Base-by-base conservation (phyloP, 2,888 invertebrate genomes). In the Drosophila pseudotalamancana region DNA sequence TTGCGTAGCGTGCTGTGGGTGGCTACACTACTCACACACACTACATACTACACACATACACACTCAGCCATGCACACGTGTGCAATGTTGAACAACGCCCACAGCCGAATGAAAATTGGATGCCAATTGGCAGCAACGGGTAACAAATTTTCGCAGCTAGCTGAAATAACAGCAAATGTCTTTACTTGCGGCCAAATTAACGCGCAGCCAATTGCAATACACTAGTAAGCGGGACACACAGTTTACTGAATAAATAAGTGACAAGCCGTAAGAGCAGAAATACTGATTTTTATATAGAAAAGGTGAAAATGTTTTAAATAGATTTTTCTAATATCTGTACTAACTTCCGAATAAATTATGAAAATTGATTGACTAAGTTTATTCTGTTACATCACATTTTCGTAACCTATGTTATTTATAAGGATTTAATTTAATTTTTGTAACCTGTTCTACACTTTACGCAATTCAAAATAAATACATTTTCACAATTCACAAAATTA, bases 81-180 rank as follows among this genome's bases (percentile, higher is more conserved):
- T 55, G 46, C 71, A 45, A 14, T 49, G 45, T 53, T 50, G 51
- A 37, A 45, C 49, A 60, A 76, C 70, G 63, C 82, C 85, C 83
- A 76, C 72, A 60, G 50, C 19, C 37, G 51, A 63, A 60, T 49
- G 59, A 62, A 82, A 74, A 75, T 69, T 83, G 78, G 78, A 87
- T 71, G 71, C 64, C 82, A 83, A 75, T 85, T 77, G 85, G 65
- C 69, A 72, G 68, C 61, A 61, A 56, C 59, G 51, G 53, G 60
- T 53, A 70, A 80, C 67, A 64, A 71, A 67, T 72, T 77, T 80
- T 60, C 53, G 53, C 66, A n/a, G 62, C 63, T 54, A 48, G 43
- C 55, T 31, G 11, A 43, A 50, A 49, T 48, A 34, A 49, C 51
- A 68, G 37, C 43, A 65, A 39, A 56, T 35, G 56, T 71, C 43